phyloP scores from a whole-genome alignment of 1,140 invertebrate species.

The Drosophila littoralis region DNA sequence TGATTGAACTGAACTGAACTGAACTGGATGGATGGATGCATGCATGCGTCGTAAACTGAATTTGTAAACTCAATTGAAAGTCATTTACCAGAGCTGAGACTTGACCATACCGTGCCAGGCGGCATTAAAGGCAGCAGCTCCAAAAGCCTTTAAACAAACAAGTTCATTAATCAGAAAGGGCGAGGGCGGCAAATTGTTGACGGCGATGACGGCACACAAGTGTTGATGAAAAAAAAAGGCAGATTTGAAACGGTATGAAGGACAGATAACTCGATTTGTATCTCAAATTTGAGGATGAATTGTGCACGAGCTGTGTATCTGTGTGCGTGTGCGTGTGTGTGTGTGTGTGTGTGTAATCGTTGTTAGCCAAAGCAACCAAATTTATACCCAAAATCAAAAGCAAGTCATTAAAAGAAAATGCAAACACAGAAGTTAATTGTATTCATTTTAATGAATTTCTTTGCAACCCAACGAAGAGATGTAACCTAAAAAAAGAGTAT shows the following conservation, averaged over 20 bases:
- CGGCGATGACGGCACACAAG: background rate
- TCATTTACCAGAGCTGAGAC: conserved; percentile 7
- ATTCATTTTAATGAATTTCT: conserved; percentile 1
- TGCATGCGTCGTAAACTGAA: background rate
- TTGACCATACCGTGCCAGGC: background rate
- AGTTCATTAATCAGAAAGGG: conserved; percentile 34
- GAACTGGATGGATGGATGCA: conserved; percentile 1
- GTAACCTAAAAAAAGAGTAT: background rate
- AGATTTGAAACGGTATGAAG: conserved; percentile 6
- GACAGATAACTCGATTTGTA: conserved; percentile 14
- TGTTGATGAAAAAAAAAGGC: conserved; percentile 8
- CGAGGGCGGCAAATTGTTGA: conserved; percentile 10
- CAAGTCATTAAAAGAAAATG: background rate
- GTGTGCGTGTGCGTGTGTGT: background rate
- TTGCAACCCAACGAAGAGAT: background rate
- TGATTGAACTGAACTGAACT: background rate
- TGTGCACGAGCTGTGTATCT: background rate
- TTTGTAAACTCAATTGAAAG: conserved; percentile 17
- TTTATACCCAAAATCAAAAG: conserved; percentile 4
- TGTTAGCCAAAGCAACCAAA: background rate
- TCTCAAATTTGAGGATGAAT: conserved; percentile 11
- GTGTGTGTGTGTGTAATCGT: conserved; percentile 1
- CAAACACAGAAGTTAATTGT: conserved; percentile 11
- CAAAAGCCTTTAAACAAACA: conserved; percentile 21
- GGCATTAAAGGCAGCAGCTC: conserved; percentile 3